A percentile compares a stretch with the other conserved stretches of the same genome.
Conservation (phyloP, 2,797 vertebrate genomes). For the Gymnoscopelus braueri region DNA sequence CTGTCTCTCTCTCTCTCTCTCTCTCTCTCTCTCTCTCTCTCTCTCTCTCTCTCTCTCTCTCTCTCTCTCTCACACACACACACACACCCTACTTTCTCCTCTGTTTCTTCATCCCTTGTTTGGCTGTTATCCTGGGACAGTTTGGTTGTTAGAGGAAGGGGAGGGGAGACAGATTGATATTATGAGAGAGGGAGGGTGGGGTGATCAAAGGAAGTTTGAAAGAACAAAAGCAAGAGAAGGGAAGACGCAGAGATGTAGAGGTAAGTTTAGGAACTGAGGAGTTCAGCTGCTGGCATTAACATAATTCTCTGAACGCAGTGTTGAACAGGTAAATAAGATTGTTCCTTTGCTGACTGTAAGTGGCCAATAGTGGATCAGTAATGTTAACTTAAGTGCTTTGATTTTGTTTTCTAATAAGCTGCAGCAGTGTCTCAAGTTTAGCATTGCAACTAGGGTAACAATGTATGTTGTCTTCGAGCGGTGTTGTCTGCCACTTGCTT, state of each 20-base stretch:
- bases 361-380: constrained; percentile 40
- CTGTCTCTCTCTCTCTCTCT: constrained; percentile 35
- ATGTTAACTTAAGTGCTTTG: constrained; percentile 21
- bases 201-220: constrained; percentile 61
- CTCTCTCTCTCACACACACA: constrained; percentile 43
- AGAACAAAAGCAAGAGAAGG: constrained; percentile 60
- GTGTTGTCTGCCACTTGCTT: constrained; percentile 22
- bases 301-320: constrained; percentile 18
- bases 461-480: constrained; percentile 27
- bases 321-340: constrained; percentile 7
- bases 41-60: constrained; percentile 27
- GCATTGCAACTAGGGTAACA: constrained; percentile 9
- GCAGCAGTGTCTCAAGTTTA: constrained; percentile 24
- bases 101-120: constrained; percentile 53
- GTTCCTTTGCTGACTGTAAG: not conserved
- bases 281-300: constrained; percentile 6
- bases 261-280: constrained; percentile 46
- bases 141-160: constrained; percentile 51
- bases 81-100: constrained; percentile 40
- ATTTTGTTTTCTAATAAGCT: constrained; percentile 39
- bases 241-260: constrained; percentile 52
- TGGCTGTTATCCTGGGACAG: constrained; percentile 62
- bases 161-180: constrained; percentile 28
- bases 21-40: constrained; percentile 45
- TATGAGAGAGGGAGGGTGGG: constrained; percentile 55